Evolutionary conservation across 1,140 invertebrate genomes (phyloP), one percentile per base, ranked within the genome.

Genomic region (Asbolus verrucosus): DNA sequence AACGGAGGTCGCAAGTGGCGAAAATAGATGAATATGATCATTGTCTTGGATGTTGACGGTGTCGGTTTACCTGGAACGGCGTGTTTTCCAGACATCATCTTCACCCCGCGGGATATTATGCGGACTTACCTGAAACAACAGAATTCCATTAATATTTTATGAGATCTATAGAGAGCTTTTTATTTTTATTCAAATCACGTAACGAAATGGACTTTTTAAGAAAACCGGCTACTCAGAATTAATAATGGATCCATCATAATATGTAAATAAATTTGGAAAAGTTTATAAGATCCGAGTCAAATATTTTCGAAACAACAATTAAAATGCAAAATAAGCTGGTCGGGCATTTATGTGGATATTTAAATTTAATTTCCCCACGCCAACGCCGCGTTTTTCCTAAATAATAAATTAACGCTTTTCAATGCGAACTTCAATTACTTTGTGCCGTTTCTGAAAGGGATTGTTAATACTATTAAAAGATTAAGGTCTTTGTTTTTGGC

Each of bases 111-210:
- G 54, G 46, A 70, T 70, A 54, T 65, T 70, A 70, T 65, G 30
- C 68, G 46, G 41, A 33, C 68, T 70, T 70, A 70, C 68, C 68
- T 70, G 68, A 46, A 70, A 70, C 68, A 70, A 70, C 68, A 70
- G 46, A 65, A 65, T 70, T 70, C 68, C 68, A 70, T 70, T 70
- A 70, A 70, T 70, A 70, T 70, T 65, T 70, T 65, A 70, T 70
- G 68, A 70, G 68, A 65, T 39, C 61, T 70, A 39, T 65, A 70
- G 46, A 65, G 36, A 65, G 61, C 36, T 54, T 65, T 70, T 65
- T 70, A 65, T 70, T 70, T 70, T 70, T 70, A 70, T 70, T 70
- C 39, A 70, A 65, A 65, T 70, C 61, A 65, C 43, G 41, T 59
- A 54, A 59, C 41, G 60, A 65, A 70, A 54, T 36, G 62, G 41